phyloP scores from a whole-genome alignment of 2,113 vertebrate species.

The Rhinoderma darwinii region DNA sequence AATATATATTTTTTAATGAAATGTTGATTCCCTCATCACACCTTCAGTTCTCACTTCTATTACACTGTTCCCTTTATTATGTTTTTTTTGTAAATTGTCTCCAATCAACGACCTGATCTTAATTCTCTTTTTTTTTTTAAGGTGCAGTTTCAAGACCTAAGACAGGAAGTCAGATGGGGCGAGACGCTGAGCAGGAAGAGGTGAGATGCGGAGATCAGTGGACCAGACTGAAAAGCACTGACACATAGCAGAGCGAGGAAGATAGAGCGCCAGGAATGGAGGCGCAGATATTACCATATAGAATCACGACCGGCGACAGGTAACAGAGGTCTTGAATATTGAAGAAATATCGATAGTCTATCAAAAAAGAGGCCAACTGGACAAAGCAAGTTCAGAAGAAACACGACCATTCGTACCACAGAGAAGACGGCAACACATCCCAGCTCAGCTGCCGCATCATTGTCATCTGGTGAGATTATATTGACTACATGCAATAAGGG shows the following conservation, averaged over 20 bases:
- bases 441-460: neutral
- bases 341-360: neutral
- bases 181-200: slow-evolving; percentile 61
- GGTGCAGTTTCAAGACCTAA: neutral
- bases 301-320: neutral
- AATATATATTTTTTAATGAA: neutral
- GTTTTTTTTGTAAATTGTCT: neutral
- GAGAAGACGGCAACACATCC: neutral
- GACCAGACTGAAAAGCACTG: slow-evolving; percentile 29
- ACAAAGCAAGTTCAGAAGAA: neutral
- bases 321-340: neutral
- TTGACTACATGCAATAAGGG: neutral
- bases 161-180: slow-evolving; percentile 56
- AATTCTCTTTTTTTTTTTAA: neutral
- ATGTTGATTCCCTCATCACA: too few relatives aligned
- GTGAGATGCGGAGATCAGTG: slow-evolving; percentile 43
- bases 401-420: neutral
- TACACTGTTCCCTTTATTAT: neutral
- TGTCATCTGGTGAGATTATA: neutral
- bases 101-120: neutral
- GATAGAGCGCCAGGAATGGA: neutral
- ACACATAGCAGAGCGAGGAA: neutral
- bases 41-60: neutral
- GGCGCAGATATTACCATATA: neutral
- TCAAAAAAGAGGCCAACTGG: neutral